A percentile compares a stretch with the other conserved stretches of the same genome.
phyloP scores from a whole-genome alignment of 2,888 invertebrate genomes.

The Balanococcus diminutus region DNA sequence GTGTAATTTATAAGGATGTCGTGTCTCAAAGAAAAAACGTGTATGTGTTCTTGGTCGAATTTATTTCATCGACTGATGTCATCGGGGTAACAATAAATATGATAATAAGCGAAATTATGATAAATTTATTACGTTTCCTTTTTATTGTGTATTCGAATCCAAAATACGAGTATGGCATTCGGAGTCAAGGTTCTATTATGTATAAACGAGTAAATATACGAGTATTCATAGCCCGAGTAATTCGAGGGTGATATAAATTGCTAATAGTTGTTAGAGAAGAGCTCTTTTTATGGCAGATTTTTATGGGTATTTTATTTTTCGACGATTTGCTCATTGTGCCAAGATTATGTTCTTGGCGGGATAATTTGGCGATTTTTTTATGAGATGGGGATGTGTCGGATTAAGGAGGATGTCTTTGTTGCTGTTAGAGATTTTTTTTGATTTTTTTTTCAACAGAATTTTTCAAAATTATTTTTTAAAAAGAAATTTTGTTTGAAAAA shows the following conservation, averaged over 20 bases:
- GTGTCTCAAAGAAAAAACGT: neutral
- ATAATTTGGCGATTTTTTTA: neutral
- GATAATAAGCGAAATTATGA: slow-evolving; percentile 9
- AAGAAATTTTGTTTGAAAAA: too few relatives aligned
- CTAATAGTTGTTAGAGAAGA: neutral
- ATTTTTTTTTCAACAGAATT: too few relatives aligned
- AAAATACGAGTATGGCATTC: neutral
- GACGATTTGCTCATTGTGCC: neutral
- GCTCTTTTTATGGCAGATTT: neutral
- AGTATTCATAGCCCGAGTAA: neutral
- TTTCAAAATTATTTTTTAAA: too few relatives aligned
- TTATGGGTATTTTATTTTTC: neutral
- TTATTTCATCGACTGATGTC: slow-evolving; percentile 22
- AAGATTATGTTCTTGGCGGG: neutral
- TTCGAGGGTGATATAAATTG: neutral
- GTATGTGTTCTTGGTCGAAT: neutral
- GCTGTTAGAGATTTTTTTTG: too few relatives aligned
- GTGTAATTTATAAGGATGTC: slow-evolving; percentile 7
- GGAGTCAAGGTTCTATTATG: neutral
- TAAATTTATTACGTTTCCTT: neutral
- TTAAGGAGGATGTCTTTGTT: too few relatives aligned
- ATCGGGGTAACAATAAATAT: slow-evolving; percentile 9
- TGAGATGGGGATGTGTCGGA: neutral
- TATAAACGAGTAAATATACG: neutral
- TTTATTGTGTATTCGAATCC: neutral